Base-by-base conservation (phyloP, 2,888 invertebrate genomes). In the Cremastobaeus sp. region DNA sequence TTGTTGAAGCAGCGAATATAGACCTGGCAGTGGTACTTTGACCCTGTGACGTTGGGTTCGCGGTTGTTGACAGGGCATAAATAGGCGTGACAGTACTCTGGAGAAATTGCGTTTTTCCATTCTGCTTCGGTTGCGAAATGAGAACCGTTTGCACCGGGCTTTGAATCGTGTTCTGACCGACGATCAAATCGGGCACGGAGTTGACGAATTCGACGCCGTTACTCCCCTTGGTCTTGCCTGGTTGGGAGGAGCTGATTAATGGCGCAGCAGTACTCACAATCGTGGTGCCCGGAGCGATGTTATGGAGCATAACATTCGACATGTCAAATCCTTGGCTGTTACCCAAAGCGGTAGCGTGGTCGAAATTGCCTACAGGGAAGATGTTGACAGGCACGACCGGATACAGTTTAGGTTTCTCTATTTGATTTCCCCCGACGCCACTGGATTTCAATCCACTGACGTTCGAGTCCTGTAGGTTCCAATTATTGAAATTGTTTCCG, bases 311-410 rank as follows among this genome's bases (percentile, higher is more conserved):
- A 0, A 87, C 89, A 66, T 89, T 89, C 0, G 88, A 86, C 48
- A 89, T 84, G 77, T 89, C 89, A 71, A 89, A 89, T 1, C 88
- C 88, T 79, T 89, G 89, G 60, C 89, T 89, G 32, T 83, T 86
- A 0, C 88, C 88, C 3, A 89, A 74, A 4, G 89, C 89, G 0
- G 85, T 87, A 0, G 85, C 85, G 54, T 89, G 89, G 77, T 89
- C 89, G 48, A 89, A 89, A 57, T 84, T 84, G 1, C 81, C 75
- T 0, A 86, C 28, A 0, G 85, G 86, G 1, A 88, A 73, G 3
- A 87, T 30, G 48, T 87, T 86, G 0, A 86, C 75, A 12, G 86
- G 85, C 0, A 87, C 79, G 3, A 86, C 82, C 0, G 85, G 79
- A 1, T 85, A 50, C 11, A 84, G 74, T 21, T 86, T 87, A 0